Conservation (phyloP, 2,113 vertebrate genomes). For the Macrotus californicus region DNA sequence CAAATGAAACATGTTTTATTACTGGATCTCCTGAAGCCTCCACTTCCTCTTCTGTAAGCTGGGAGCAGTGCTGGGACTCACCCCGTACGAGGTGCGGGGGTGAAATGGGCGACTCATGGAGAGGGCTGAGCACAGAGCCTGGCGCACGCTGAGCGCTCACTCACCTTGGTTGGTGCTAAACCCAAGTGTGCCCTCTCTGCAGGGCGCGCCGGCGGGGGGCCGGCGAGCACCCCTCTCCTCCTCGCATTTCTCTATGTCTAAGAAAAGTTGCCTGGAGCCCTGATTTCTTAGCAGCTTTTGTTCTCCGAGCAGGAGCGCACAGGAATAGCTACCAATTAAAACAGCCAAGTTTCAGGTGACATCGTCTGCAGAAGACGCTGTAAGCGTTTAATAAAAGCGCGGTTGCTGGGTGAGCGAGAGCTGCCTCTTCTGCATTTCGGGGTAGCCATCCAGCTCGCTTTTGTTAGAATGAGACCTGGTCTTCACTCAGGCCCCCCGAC, state of each 20-base stretch:
- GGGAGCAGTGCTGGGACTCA: neutral
- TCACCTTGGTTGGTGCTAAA: neutral
- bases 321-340: slow-evolving; percentile 46
- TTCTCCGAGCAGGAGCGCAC: neutral
- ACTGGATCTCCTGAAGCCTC: neutral
- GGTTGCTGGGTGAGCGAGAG: neutral
- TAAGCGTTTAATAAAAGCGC: neutral
- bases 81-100: neutral
- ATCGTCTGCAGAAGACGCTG: neutral
- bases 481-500: neutral
- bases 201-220: neutral
- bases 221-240: neutral
- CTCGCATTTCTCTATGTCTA: neutral
- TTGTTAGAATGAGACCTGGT: neutral
- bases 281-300: slow-evolving; percentile 22
- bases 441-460: neutral
- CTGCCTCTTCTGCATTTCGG: neutral
- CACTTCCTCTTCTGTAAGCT: neutral
- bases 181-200: neutral
- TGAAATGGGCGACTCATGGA: neutral
- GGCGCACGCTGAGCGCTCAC: neutral
- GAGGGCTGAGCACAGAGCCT: neutral
- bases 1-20: neutral
- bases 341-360: neutral
- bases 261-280: neutral